Evolutionary conservation across 2,113 vertebrate genomes (phyloP).

Genomic region (Eudyptes chrysolophus): DNA sequence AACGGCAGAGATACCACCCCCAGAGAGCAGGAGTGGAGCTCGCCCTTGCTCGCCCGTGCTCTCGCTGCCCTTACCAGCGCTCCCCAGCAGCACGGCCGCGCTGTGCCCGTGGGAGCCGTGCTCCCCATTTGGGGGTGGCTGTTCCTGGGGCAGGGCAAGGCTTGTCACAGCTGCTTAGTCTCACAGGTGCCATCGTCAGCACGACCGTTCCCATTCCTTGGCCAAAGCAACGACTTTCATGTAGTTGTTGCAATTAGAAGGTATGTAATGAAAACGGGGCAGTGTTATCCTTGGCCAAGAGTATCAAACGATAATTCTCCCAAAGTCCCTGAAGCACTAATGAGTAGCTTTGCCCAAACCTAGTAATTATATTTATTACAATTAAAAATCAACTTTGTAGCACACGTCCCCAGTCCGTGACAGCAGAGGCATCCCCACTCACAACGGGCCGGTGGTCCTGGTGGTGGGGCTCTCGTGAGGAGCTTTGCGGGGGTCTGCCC

Average conservation of each 20-base stretch:
- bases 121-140: neutral
- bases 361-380: neutral
- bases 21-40: neutral
- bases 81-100: neutral
- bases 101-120: neutral
- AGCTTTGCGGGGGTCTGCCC: neutral
- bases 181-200: neutral
- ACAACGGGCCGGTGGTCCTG: rapidly evolving
- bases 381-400: neutral
- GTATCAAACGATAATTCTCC: rapidly evolving
- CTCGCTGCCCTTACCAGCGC: neutral
- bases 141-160: neutral
- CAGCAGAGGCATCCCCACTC: rapidly evolving
- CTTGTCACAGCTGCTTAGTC: neutral
- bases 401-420: rapidly evolving
- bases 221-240: rapidly evolving
- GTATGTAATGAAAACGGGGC: rapidly evolving
- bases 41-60: too few relatives aligned
- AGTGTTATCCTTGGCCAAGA: neutral
- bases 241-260: neutral
- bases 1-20: rapidly evolving
- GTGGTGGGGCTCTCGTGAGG: rapidly evolving
- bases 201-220: rapidly evolving
- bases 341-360: neutral
- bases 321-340: neutral